Percentiles rank a stretch among this genome's conserved stretches.
phyloP scores from a whole-genome alignment of 1,140 invertebrate species.

The Drosophila yakuba region DNA sequence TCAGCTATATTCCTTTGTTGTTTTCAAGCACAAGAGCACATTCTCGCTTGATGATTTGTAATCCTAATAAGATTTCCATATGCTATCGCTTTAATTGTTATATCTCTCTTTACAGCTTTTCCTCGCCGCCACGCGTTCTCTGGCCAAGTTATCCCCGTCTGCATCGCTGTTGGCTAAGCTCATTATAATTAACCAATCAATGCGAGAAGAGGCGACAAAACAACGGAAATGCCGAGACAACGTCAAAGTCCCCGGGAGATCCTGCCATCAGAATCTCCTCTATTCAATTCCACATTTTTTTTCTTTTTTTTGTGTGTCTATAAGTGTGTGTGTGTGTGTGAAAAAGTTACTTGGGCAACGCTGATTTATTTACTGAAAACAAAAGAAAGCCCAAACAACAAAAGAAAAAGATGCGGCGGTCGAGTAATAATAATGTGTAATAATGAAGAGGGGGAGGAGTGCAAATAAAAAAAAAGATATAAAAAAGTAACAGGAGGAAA shows the following conservation, averaged over 20 bases:
- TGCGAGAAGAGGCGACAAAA: constrained; percentile 46
- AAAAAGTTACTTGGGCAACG: constrained; percentile 76
- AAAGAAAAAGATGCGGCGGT: constrained; percentile 27
- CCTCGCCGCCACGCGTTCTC: not conserved
- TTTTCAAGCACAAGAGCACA: no score
- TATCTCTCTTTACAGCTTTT: not conserved
- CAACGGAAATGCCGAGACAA: constrained; percentile 24
- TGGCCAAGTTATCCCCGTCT: constrained; percentile 8
- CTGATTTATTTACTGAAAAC: constrained; percentile 82
- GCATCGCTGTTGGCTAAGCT: constrained; percentile 59
- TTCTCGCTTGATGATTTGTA: not conserved
- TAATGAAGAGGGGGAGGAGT: constrained; percentile 52
- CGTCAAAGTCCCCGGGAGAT: constrained; percentile 28
- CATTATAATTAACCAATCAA: constrained; percentile 80
- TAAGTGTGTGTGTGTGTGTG: constrained; percentile 26
- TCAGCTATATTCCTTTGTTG: no score
- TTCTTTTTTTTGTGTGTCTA: not conserved
- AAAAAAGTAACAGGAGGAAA: not conserved
- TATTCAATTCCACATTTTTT: not conserved
- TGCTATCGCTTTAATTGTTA: constrained; percentile 17
- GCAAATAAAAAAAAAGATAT: not conserved
- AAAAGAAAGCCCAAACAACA: constrained; percentile 57
- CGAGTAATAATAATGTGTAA: constrained; percentile 77
- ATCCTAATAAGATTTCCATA: not conserved
- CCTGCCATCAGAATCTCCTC: constrained; percentile 4